Evolutionary conservation across 1,140 invertebrate species (phyloP), one percentile per base, ranked within the genome.

Genomic region (Paracyclopina nana): DNA sequence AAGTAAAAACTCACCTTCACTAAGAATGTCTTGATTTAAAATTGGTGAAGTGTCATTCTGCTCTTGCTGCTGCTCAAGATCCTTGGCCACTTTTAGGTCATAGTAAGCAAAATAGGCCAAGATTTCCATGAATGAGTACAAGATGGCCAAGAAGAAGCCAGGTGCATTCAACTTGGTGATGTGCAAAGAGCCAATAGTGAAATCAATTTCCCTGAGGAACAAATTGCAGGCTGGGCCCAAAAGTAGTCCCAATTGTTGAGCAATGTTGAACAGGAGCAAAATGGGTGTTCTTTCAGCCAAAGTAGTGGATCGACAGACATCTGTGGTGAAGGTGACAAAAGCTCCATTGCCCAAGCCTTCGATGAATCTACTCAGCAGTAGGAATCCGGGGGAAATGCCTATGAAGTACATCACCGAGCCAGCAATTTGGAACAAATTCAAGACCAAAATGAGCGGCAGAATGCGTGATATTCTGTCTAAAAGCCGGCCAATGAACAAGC

Each of bases 321-420:
- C 63, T 4, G 62, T 60, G 30, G 64, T 30, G 12, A 64, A 46
- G 5, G 55, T 54, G 11, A 55, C 44, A n/a, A 43, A 48, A 6
- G 43, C 54, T n/a, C 59, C 63, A 25, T 57, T 58, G 4, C 64
- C 63, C 38, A 64, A 24, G 31, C 63, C 63, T 63, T 52, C 12
- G 54, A 65, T 55, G 9, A 65, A 54, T 45, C 64, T 50, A 40
- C 62, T 62, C n/a, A 53, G 53, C 14, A 65, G 40, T 6, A 65
- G 42, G 24, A 65, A 60, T 61, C 61, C 61, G 8, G 57, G 52
- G 9, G 60, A 60, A 12, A 61, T 55, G 22, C 60, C 64, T 44
- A 63, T 51, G 46, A 61, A 65, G 45, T 65, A 65, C 57, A 65
- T 60, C 14, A 60, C 20, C 50, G 59, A 64, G 6, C 63, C 63